Percentiles rank a stretch among this genome's conserved stretches.
Conservation (phyloP, 2,797 vertebrate genomes). For the Onychomys arenicola region DNA sequence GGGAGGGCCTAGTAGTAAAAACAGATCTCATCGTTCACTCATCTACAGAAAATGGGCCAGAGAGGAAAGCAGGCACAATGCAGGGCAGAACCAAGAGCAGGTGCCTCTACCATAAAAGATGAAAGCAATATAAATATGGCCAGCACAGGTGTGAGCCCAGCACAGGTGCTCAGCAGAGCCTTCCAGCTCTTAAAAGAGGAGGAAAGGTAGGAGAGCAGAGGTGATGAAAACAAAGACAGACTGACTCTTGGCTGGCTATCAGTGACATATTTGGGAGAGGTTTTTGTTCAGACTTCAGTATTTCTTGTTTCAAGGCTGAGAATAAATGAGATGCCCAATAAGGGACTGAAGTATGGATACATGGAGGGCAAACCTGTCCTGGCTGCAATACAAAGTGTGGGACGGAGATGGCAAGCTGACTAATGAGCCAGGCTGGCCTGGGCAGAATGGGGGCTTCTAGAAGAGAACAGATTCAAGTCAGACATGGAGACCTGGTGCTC, state of each 20-base stretch:
- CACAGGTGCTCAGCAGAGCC: background rate
- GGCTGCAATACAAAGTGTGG: background rate
- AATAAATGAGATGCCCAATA: background rate
- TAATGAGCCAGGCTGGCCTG: background rate
- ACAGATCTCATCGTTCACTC: background rate
- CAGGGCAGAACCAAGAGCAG: background rate
- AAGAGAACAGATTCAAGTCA: background rate
- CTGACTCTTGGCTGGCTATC: background rate
- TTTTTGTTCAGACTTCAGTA: background rate
- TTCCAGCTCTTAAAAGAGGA: background rate
- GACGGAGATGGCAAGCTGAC: background rate
- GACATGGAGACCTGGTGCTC: background rate
- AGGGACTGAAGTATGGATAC: background rate
- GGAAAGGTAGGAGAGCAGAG: background rate
- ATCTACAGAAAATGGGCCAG: background rate
- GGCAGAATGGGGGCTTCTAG: background rate
- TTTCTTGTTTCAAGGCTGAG: background rate
- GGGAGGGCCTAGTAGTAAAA: background rate
- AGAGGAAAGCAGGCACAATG: background rate
- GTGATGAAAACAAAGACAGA: background rate
- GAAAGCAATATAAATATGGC: slow-evolving; percentile 28
- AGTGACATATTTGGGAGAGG: background rate
- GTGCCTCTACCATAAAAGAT: background rate
- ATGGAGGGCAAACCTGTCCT: background rate
- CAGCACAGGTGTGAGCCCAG: background rate